A percentile compares a stretch with the other conserved stretches of the same genome.
phyloP scores from a whole-genome alignment of 2,888 invertebrate genomes.

The Euclidia mi region DNA sequence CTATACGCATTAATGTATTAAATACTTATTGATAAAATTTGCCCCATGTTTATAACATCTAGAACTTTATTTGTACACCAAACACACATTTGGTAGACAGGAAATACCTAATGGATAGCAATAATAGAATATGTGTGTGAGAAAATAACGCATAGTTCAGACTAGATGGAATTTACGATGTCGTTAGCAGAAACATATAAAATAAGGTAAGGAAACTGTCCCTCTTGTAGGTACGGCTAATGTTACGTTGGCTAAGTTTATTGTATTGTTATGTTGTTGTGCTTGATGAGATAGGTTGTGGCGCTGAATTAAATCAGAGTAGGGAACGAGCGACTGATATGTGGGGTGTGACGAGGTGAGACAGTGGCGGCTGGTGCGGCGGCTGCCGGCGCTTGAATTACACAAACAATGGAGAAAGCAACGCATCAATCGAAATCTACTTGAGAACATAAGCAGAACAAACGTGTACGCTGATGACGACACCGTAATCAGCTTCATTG shows the following conservation, averaged over 20 bases:
- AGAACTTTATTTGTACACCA: conserved; percentile 11
- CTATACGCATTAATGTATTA: too few relatives aligned
- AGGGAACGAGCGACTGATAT: conserved; percentile 42
- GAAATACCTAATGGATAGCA: conserved; percentile 13
- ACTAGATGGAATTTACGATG: conserved; percentile 20
- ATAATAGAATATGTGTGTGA: conserved; percentile 16
- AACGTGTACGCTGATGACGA: conserved; percentile 19
- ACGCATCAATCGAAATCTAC: conserved; percentile 60
- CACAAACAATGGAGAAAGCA: conserved; percentile 70
- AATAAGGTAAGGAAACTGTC: conserved; percentile 9
- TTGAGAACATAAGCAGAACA: conserved; percentile 45
- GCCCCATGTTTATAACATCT: background rate
- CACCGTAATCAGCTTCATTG: conserved; percentile 28
- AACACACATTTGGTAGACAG: conserved; percentile 19
- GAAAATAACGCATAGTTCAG: conserved; percentile 16
- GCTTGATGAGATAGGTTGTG: conserved; percentile 15
- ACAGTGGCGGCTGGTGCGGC: conserved; percentile 35
- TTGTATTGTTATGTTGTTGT: conserved; percentile 11
- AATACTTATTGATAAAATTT: too few relatives aligned
- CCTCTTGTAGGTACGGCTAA: background rate
- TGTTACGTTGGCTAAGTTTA: background rate
- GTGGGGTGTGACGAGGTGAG: conserved; percentile 50
- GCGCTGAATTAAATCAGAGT: conserved; percentile 31
- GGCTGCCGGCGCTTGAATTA: conserved; percentile 31
- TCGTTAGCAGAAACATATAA: conserved; percentile 13